These are phyloP conservation scores for Harpalus rubripes DNA, from an alignment of 2,888 invertebrate genomes.

Conservation along the genomic window DNA sequence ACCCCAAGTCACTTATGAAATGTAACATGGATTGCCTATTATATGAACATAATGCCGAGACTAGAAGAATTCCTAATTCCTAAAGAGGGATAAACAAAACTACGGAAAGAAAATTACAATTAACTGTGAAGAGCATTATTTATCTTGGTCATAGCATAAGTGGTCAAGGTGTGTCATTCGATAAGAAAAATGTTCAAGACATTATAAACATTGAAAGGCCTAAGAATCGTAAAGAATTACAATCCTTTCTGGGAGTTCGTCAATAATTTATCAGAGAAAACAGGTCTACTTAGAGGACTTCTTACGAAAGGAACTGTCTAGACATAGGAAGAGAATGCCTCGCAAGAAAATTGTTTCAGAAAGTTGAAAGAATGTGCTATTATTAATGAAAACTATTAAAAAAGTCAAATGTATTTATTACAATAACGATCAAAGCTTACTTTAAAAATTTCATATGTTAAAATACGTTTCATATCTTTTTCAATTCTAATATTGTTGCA, in stretches of 20 bases:
- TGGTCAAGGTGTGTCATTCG: not conserved
- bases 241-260: slow-evolving; percentile 4
- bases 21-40: too few relatives aligned
- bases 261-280: slow-evolving; percentile 3
- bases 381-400: too few relatives aligned
- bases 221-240: not conserved
- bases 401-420: too few relatives aligned
- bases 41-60: too few relatives aligned
- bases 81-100: too few relatives aligned
- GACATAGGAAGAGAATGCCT: not conserved
- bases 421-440: too few relatives aligned
- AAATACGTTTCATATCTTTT: too few relatives aligned
- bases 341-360: not conserved
- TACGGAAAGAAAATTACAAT: slow-evolving; percentile 2
- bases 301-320: not conserved
- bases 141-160: not conserved
- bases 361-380: too few relatives aligned
- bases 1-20: too few relatives aligned
- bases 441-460: too few relatives aligned
- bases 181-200: not conserved
- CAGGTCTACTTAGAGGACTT: not conserved
- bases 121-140: not conserved
- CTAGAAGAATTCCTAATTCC: too few relatives aligned
- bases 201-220: not conserved
- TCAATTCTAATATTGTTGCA: too few relatives aligned